These are phyloP conservation scores for Oreochromis spilurus DNA, from an alignment of 2,113 vertebrate species.

Conservation along the genomic window DNA sequence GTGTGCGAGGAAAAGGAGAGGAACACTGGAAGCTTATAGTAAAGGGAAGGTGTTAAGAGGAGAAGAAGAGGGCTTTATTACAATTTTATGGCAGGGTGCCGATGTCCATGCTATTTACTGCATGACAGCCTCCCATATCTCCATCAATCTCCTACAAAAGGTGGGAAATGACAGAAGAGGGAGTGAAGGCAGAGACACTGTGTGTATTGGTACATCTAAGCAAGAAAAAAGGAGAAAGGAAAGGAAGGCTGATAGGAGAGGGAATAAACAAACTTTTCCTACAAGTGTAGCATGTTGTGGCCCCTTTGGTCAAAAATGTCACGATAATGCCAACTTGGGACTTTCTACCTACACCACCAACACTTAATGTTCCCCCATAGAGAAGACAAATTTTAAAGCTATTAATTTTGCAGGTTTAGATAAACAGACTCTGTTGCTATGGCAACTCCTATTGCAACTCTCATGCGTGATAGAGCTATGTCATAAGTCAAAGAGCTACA, in stretches of 20 bases:
- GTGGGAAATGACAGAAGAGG: not conserved
- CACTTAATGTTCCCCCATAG: not conserved
- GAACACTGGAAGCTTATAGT: not conserved
- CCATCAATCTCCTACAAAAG: slow-evolving; percentile 49
- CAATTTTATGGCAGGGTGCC: slow-evolving; percentile 37
- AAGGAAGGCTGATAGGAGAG: not conserved
- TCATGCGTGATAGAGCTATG: not conserved
- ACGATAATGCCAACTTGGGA: not conserved
- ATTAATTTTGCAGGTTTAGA: not conserved
- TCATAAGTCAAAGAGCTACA: not conserved
- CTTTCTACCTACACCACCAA: not conserved
- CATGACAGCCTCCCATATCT: slow-evolving; percentile 58
- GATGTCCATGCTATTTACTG: slow-evolving; percentile 62
- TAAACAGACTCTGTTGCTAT: not conserved
- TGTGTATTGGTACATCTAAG: not conserved
- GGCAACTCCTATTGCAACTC: not conserved
- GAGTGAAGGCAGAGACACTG: not conserved
- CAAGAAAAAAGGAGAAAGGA: not conserved
- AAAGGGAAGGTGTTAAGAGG: slow-evolving; percentile 15
- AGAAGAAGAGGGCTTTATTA: slow-evolving; percentile 37
- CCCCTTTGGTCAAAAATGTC: not conserved
- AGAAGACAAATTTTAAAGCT: not conserved
- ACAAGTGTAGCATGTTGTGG: not conserved
- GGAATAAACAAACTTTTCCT: not conserved
- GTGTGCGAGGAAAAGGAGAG: not conserved